Evolutionary conservation across 2,113 vertebrate genomes (phyloP).

Genomic region (Cyrtonyx montezumae): DNA sequence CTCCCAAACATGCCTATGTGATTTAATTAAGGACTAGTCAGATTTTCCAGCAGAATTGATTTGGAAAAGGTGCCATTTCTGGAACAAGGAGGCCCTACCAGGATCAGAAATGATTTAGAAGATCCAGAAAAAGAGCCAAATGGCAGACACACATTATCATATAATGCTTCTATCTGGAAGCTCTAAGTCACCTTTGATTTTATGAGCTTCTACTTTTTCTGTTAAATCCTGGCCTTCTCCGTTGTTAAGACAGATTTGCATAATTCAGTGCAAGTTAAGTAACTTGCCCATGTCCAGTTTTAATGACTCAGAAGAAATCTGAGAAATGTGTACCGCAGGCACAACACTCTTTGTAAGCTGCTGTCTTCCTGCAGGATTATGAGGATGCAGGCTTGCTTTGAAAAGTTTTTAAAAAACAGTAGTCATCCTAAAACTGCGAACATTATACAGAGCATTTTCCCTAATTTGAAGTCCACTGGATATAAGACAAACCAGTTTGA

Average conservation of each 20-base stretch:
- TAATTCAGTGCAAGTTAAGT: constrained; percentile 23
- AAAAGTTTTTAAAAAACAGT: not conserved
- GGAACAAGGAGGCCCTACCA: not conserved
- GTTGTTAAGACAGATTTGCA: constrained; percentile 1
- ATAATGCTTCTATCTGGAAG: constrained; percentile 46
- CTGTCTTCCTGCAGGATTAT: not conserved
- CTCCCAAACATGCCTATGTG: not conserved
- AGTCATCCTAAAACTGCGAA: not conserved
- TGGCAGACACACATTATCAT: not conserved
- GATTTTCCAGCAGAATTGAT: not conserved
- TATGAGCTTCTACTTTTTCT: constrained; percentile 17
- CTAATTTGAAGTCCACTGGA: not conserved
- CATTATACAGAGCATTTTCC: not conserved
- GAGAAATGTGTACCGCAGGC: not conserved
- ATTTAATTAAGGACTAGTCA: not conserved
- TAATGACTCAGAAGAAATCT: constrained; percentile 45
- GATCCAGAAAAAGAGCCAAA: constrained; percentile 34
- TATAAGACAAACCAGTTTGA: not conserved
- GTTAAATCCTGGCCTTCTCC: not conserved
- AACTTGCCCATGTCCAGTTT: not conserved
- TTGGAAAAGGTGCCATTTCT: constrained; percentile 12
- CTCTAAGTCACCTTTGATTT: constrained; percentile 44
- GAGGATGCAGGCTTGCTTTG: not conserved
- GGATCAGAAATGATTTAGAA: constrained; percentile 51
- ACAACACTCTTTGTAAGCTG: not conserved